A percentile compares a stretch with the other conserved stretches of the same genome.
Conservation (phyloP, 1,140 invertebrate species). For the Aphaenogaster ashmeadi region DNA sequence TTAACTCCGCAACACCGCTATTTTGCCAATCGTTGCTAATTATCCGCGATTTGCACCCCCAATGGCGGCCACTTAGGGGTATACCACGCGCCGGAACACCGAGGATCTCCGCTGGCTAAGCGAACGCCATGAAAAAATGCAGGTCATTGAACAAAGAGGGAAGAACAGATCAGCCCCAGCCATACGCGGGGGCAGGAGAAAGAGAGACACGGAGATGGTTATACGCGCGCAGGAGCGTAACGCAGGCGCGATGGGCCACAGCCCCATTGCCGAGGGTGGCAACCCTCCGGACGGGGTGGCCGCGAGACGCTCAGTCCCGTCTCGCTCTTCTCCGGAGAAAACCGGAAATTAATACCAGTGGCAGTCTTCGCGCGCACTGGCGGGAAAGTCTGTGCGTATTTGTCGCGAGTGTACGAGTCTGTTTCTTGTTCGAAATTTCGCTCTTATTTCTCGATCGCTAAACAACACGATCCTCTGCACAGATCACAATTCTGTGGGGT, state of each 20-base stretch:
- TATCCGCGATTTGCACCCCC: conserved; percentile 13
- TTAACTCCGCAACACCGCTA: neutral
- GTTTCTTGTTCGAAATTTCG: neutral
- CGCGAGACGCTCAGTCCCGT: conserved; percentile 80
- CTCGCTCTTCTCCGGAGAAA: conserved; percentile 77
- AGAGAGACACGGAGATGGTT: conserved; percentile 55
- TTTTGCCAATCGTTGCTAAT: conserved; percentile 49
- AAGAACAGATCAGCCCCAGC: conserved; percentile 3
- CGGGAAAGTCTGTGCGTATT: conserved; percentile 71
- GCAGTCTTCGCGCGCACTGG: conserved; percentile 62
- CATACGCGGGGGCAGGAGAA: neutral
- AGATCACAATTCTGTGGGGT: neutral
- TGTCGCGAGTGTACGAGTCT: conserved; percentile 22
- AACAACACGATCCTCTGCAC: conserved; percentile 33
- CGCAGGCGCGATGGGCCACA: conserved; percentile 80
- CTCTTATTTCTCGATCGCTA: neutral
- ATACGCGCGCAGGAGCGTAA: conserved; percentile 81
- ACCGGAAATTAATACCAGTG: conserved; percentile 70
- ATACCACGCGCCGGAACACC: conserved; percentile 34
- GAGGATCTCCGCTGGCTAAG: conserved; percentile 37
- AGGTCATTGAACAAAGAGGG: conserved; percentile 48
- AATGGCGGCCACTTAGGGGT: conserved; percentile 53
- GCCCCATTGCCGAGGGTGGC: conserved; percentile 78
- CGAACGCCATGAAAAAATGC: conserved; percentile 51
- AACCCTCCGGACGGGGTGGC: conserved; percentile 72